Evolutionary conservation across 2,888 invertebrate genomes (phyloP), one percentile per base, ranked within the genome.

Genomic region (Tachystola acroxantha): DNA sequence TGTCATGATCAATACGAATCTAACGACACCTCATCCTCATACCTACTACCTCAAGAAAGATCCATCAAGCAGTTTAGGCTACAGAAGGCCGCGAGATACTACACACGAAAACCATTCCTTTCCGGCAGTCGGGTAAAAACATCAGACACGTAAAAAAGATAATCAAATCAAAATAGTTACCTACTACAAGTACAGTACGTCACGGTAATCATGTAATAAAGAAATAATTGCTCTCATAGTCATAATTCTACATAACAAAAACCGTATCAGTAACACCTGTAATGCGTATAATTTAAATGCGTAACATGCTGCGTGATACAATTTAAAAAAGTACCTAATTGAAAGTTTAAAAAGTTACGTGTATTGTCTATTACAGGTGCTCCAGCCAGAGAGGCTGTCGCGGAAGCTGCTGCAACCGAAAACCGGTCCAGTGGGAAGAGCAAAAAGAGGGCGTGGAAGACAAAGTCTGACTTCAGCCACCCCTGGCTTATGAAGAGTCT

Each of bases 401-500:
- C 74, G 10, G 75, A 82, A 40, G 48, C 65, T 16, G 52, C 69
- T 13, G 57, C 55, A 5, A 49, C 67, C 37, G 81, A 78, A 45
- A 58, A 52, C 37, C 68, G 74, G 10, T 42, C 68, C 1, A 58
- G 60, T 44, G 84, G 80, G 40, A 90, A 90, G 65, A 67, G 44
- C 43, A 90, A 89, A 64, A 90, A 90, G 64, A 72, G 84, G 19
- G 53, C 81, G 60, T 78, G 87, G 85, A 77, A 84, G 68, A 66
- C 75, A 46, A 76, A 90, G 80, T 68, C 86, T 51, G 75, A 85
- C 49, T 71, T 92, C 89, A 79, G 72, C 42, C 94, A 95, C 67
- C 90, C 91, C n/a, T 96, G 95, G 95, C 87, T 95, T 46, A 80
- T 93, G 19, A 91, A 93, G 45, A 91, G 93, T 37, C 88, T 96